Conservation (phyloP, 2,797 vertebrate genomes). For the Enteromius treurensis region DNA sequence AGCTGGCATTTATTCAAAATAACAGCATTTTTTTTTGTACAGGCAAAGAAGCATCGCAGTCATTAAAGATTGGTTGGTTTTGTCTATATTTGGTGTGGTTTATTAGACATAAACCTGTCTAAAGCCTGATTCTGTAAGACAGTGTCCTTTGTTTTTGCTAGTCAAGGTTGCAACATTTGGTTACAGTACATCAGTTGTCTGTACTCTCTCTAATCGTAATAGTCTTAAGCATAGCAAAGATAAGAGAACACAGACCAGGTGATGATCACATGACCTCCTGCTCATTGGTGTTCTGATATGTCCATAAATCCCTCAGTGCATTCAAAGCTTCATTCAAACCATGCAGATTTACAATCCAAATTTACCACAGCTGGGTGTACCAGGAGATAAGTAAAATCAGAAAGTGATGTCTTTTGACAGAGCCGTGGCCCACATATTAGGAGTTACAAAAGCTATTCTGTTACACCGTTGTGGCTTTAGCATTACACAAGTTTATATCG, state of each 20-base stretch:
- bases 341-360: conserved; percentile 36
- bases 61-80: not conserved
- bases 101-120: not conserved
- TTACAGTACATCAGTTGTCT: not conserved
- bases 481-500: not conserved
- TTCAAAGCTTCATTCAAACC: conserved; percentile 37
- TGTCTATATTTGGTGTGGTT: not conserved
- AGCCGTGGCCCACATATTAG: not conserved
- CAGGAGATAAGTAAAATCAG: conserved; percentile 22
- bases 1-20: no score
- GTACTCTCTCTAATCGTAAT: not conserved
- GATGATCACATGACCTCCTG: conserved; percentile 14
- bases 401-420: not conserved
- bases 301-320: conserved; percentile 5
- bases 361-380: conserved; percentile 26
- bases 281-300: not conserved
- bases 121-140: not conserved
- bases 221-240: conserved; percentile 3
- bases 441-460: conserved; percentile 8
- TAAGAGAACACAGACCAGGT: not conserved
- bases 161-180: not conserved
- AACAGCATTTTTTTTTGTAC: not conserved
- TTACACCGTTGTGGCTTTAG: not conserved
- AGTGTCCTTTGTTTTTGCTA: not conserved
- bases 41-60: not conserved